Evolutionary conservation across 2,888 invertebrate species (phyloP).

Genomic region (Drosophila emarginata): DNA sequence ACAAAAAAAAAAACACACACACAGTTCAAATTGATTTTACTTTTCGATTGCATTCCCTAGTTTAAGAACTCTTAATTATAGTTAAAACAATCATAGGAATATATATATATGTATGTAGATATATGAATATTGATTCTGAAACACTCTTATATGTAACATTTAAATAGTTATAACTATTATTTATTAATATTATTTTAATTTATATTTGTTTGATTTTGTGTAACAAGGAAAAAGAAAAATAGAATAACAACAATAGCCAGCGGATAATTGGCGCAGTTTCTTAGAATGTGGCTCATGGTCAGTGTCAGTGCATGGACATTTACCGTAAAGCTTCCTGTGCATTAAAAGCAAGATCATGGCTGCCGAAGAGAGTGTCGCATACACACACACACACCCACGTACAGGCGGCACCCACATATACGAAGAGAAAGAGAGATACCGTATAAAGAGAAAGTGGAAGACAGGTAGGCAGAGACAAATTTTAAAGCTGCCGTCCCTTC

Average conservation of each 20-base stretch:
- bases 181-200: conserved; percentile 37
- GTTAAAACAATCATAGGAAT: no score
- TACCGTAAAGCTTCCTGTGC: conserved; percentile 59
- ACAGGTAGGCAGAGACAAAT: no score
- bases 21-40: no score
- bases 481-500: neutral
- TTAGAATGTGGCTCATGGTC: conserved; percentile 37
- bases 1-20: no score
- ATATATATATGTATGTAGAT: no score
- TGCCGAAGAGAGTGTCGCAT: conserved; percentile 15
- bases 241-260: conserved; percentile 56
- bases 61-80: no score
- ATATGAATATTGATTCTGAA: conserved; percentile 40
- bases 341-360: conserved; percentile 20
- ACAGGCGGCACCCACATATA: neutral
- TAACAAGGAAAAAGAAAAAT: conserved; percentile 30
- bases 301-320: conserved; percentile 50
- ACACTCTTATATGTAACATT: conserved; percentile 38
- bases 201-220: conserved; percentile 28
- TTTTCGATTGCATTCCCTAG: no score
- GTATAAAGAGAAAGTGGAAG: neutral
- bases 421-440: neutral
- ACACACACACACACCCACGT: neutral
- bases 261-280: conserved; percentile 59
- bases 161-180: conserved; percentile 24